Evolutionary conservation across 53 echinoderm and acorn worm species (phyloP), one percentile per base, ranked within the genome.

Genomic region (Astropecten irregularis): DNA sequence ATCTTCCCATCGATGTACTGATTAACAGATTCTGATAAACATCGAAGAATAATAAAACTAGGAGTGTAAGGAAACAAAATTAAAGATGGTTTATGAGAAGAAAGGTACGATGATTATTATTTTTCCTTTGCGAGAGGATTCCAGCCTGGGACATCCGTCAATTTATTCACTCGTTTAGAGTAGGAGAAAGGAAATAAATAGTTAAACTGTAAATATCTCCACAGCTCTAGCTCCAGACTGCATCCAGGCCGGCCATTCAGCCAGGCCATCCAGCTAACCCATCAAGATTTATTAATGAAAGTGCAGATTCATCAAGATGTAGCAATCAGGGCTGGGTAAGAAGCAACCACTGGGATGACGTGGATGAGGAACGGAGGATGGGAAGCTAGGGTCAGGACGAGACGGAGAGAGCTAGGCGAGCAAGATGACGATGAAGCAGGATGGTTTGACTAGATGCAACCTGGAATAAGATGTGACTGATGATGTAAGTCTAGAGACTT

Each of bases 301-400:
- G 79, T 79, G 79, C 79, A 79, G 32, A 79, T 42, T 79, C 79
- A 62, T 79, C 79, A 79, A 61, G 62, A 60, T 79, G 79, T 79
- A 37, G 47, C 62, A 62, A 79, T 79, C 61, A 59, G 62, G 26
- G 61, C 61, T 35, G 79, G 56, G 61, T 79, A 62, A 79, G 47
- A 50, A 29, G 65, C 65, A 27, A 65, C 65, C 40, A 27, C 20
- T 7, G 20, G 38, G n/a, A 39, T 19, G 66, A 66, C 19, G 31
- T 22, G 68, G 21, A 7, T 25, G 68, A 68, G 46, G 36, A 32
- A 21, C 9, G 54, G 19, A 34, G 52, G 71, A 35, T 34, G 34
- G 14, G 35, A 29, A 49, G 35, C 18, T 27, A 33, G 30, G 2
- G 66, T 21, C 6, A 20, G 66, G 33, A 34, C n/a, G 18, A 36